These are phyloP conservation scores for Rotaria magnacalcarata DNA, from an alignment of 2,888 invertebrate species.

Conservation along the genomic window DNA sequence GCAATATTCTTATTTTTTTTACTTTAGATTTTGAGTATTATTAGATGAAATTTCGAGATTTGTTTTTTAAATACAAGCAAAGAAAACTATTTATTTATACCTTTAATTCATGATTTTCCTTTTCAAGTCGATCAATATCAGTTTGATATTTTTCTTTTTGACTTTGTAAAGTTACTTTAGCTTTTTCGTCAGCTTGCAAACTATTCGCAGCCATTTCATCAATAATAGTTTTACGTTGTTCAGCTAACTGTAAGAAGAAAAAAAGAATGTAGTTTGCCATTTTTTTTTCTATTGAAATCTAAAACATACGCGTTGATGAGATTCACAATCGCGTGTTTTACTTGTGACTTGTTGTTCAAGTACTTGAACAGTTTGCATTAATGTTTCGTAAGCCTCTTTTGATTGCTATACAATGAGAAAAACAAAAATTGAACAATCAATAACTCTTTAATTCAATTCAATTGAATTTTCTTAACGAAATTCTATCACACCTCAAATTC, in stretches of 20 bases:
- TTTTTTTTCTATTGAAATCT: too few species aligned
- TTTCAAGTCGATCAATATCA: constrained; percentile 48
- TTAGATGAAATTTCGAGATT: too few species aligned
- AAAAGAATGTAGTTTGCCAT: not conserved
- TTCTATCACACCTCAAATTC: not conserved
- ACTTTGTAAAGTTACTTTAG: constrained; percentile 52
- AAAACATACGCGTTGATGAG: not conserved
- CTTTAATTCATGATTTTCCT: constrained; percentile 47
- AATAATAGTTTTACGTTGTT: constrained; percentile 59
- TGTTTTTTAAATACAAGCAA: too few species aligned
- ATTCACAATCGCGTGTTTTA: not conserved
- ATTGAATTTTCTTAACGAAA: not conserved
- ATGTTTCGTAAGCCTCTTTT: constrained; percentile 30
- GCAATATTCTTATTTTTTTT: too few species aligned
- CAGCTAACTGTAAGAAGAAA: constrained; percentile 54
- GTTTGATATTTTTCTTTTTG: constrained; percentile 51
- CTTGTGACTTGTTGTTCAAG: not conserved
- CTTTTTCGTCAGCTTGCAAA: constrained; percentile 56
- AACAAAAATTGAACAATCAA: not conserved
- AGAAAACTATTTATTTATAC: not conserved
- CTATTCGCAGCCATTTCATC: constrained; percentile 61
- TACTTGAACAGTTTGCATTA: constrained; percentile 23
- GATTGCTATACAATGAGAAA: not conserved
- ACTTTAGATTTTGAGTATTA: too few species aligned
- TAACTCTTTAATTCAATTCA: too few species aligned